Evolutionary conservation across 1,140 invertebrate species (phyloP).

Genomic region (Reticulitermes speratus): DNA sequence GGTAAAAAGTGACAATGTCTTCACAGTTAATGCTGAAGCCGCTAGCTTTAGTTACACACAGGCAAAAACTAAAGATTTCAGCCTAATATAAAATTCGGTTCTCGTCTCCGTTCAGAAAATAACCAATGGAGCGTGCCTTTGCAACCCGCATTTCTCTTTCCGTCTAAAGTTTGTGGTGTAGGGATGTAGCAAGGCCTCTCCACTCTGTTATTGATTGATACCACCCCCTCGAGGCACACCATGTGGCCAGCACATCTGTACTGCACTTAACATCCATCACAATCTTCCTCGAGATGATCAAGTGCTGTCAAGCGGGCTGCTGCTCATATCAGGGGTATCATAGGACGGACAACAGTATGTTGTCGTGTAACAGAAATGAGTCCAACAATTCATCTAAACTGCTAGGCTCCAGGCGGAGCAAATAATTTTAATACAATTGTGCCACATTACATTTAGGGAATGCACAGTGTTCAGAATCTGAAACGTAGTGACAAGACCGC

Average conservation of each 20-base stretch:
- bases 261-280: slow-evolving; percentile 5
- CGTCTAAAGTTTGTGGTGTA: background rate
- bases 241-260: background rate
- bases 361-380: no score
- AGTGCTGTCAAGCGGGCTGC: background rate
- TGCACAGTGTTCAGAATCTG: no score
- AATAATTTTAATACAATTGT: no score
- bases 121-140: slow-evolving; percentile 3
- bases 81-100: background rate
- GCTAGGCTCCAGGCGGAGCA: no score
- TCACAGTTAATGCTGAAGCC: background rate
- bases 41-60: background rate
- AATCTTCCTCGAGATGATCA: background rate
- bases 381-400: no score
- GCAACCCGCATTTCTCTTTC: background rate
- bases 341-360: background rate
- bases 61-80: background rate
- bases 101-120: background rate
- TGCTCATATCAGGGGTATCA: background rate
- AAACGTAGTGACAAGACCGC: no score
- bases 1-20: background rate
- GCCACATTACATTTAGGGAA: no score
- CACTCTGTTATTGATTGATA: background rate
- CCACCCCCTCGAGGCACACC: background rate
- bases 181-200: background rate